These are phyloP conservation scores for Carassius gibelio DNA, from an alignment of 2,113 vertebrate species.

Conservation along the genomic window DNA sequence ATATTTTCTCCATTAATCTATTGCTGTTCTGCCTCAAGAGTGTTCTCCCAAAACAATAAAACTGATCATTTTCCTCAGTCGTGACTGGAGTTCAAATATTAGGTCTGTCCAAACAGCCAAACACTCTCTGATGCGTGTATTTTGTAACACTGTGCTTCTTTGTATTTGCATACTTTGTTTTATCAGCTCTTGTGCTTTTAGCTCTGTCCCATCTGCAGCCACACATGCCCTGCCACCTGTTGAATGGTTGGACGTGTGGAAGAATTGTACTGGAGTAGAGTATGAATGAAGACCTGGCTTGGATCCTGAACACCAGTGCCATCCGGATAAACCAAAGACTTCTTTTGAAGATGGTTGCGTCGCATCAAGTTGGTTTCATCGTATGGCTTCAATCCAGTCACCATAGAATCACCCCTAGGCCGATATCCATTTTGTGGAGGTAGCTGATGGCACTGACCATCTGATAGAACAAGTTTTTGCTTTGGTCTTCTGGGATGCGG, in stretches of 20 bases:
- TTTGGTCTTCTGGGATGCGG: constrained; percentile 44
- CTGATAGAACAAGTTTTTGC: constrained; percentile 75
- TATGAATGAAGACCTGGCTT: constrained; percentile 70
- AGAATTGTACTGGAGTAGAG: constrained; percentile 72
- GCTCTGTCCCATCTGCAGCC: constrained; percentile 64
- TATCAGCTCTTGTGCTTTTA: background rate
- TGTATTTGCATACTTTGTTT: background rate
- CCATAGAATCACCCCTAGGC: constrained; percentile 69
- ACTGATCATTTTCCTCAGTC: background rate
- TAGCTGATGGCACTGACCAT: constrained; percentile 73
- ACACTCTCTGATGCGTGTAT: background rate
- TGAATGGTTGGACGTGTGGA: constrained; percentile 62
- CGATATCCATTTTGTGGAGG: constrained; percentile 76
- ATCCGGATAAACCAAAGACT: constrained; percentile 71
- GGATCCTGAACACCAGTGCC: constrained; percentile 64
- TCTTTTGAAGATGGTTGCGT: constrained; percentile 71
- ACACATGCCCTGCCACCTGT: constrained; percentile 74
- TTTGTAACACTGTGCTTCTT: background rate
- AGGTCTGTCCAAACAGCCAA: background rate
- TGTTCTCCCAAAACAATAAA: background rate
- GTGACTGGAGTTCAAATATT: background rate
- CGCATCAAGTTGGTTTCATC: constrained; percentile 69
- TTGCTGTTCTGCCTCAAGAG: background rate
- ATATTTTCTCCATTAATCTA: background rate
- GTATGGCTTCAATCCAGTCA: constrained; percentile 75